Base-by-base conservation (phyloP, 2,113 vertebrate genomes). In the Corapipo altera region DNA sequence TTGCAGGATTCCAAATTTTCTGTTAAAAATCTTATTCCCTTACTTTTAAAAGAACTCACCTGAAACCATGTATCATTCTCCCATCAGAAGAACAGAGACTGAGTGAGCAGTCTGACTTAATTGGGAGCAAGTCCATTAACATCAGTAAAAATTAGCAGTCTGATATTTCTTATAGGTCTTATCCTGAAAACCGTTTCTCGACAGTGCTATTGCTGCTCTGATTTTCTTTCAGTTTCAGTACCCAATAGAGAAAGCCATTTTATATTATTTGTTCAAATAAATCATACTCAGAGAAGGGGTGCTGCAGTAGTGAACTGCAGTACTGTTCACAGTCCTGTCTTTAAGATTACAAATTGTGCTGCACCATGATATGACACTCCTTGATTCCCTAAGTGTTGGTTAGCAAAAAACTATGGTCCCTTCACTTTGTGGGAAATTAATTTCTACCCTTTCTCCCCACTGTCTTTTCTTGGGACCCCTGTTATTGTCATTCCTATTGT, bases 161-260 rank as follows among this genome's bases (percentile, higher is more conserved):
- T 82, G 33, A 39, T 3, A 0, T 49, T 82, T 78, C 28, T 82
- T 75, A 32, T 6, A 28, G 43, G 32, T 65, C 30, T 78, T 85
- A 32, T n/a, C 11, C n/a, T 55, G 52, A 75, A 72, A 65, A 82
- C 1, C 2, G 8, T 72, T 85, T 91, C 44, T 62, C 0, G 0
- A 16, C 35, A 59, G 26, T 33, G 30, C 13, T 59, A 21, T 35
- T 64, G 12, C 35, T 83, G 15, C 21, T 88, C 26, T 73, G 22
- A 75, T 37, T 88, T 88, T 72, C 49, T 6, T 71, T 88, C 61
- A 3, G 3, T 46, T 86, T 87, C 28, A 49, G 10, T 67, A 85
- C 64, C 27, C 33, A 82, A 46, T 30, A 72, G 4, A 39, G 19
- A 74, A 54, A 85, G 8, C 21, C 2, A 16, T 72, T 75, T 85